Evolutionary conservation across 2,113 vertebrate genomes (phyloP).

Genomic region (Scomber colias): DNA sequence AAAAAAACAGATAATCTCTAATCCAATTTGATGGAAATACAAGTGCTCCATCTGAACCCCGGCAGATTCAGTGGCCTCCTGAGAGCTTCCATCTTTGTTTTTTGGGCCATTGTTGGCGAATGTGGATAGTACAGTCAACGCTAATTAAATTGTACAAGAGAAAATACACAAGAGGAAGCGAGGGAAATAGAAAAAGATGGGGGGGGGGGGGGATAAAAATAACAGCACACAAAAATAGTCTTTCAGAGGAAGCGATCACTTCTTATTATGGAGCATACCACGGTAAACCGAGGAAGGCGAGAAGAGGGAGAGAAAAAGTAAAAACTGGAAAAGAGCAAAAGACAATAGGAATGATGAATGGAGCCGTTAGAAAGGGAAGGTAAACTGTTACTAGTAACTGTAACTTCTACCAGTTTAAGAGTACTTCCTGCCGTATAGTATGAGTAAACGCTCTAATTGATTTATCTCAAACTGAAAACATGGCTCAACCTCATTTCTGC

Average conservation of each 20-base stretch:
- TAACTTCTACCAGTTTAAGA: background rate
- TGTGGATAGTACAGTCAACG: slow-evolving; percentile 65
- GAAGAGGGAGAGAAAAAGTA: background rate
- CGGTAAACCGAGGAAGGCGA: background rate
- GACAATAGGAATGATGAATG: background rate
- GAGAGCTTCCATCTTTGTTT: slow-evolving; percentile 25
- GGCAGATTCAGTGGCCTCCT: background rate
- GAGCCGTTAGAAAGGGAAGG: background rate
- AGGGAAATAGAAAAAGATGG: slow-evolving; percentile 62
- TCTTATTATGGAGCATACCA: slow-evolving; percentile 81
- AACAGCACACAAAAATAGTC: slow-evolving; percentile 78
- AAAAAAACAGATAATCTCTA: background rate
- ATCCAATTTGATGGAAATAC: slow-evolving; percentile 5
- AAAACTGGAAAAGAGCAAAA: background rate
- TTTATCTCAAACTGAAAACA: background rate
- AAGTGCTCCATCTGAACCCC: slow-evolving; percentile 9
- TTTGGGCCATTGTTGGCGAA: slow-evolving; percentile 50
- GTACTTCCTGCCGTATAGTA: background rate
- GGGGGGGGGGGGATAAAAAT: slow-evolving; percentile 45
- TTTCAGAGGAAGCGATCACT: slow-evolving; percentile 70
- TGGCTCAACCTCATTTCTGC: background rate
- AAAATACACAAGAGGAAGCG: slow-evolving; percentile 65
- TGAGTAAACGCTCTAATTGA: background rate
- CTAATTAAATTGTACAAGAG: slow-evolving; percentile 80
- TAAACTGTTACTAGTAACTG: background rate